Evolutionary conservation across 2,797 vertebrate species (phyloP), one percentile per base, ranked within the genome.

Genomic region (Xiphorhynchus erythropygius): DNA sequence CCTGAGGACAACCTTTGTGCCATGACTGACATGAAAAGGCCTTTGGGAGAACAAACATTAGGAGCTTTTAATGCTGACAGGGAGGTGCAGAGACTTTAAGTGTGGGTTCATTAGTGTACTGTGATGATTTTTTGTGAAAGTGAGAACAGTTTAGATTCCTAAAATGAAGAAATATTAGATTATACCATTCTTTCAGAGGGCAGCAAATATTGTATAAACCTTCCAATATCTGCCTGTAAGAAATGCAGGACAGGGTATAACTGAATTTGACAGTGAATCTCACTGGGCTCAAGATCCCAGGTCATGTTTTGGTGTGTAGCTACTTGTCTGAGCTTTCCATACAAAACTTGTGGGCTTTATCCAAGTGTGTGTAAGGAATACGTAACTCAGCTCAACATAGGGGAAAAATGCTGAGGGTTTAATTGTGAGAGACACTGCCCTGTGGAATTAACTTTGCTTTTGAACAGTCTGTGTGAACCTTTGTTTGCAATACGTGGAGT

Each of bases 401-500:
- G 39, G 19, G 2, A 13, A 27, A 64, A 63, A 11, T 14, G 19
- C 11, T 28, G 35, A 70, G 39, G n/a, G 6, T 75, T 81, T 82
- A 33, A 50, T 62, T 69, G 35, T 37, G 18, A 10, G 63, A 64
- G 67, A 17, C 2, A 3, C 10, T 86, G 73, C 52, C 52, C 62
- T 47, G 27, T 78, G 46, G 42, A 62, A 55, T 63, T 69, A 41
- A 16, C 6, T 73, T 82, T 60, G 11, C 25, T 57, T 77, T 67
- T 59, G 50, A 71, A 10, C 8, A 28, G 27, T n/a, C 44, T 37
- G 0, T 33, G 17, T 93, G 67, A 82, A 14, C 25, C n/a, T 69
- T 68, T 30, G 55, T n/a, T 78, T 73, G 55, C 32, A 56, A 6
- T 67, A 9, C 0, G 0, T 10, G 21, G 13, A 22, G 56, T 5